A percentile compares a stretch with the other conserved stretches of the same genome.
These are phyloP conservation scores for Arge pagana DNA, from an alignment of 2,888 invertebrate species.

Conservation along the genomic window DNA sequence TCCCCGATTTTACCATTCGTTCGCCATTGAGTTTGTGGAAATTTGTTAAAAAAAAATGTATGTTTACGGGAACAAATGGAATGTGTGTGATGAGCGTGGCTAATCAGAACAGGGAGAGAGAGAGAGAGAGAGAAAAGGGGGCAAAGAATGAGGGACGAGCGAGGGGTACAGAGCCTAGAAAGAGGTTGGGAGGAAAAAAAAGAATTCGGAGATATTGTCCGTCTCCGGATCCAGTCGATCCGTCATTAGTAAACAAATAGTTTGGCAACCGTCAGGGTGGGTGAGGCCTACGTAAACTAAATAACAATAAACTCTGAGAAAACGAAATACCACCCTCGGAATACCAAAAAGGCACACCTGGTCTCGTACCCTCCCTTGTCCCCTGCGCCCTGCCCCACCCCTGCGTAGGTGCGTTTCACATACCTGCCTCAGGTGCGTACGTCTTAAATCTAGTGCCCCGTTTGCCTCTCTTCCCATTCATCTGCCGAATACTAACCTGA, in stretches of 20 bases:
- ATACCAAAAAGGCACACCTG: conserved; percentile 17
- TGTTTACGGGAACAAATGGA: no score
- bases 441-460: no score
- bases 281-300: conserved; percentile 47
- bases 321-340: conserved; percentile 41
- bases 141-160: neutral
- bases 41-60: no score
- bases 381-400: neutral
- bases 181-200: conserved; percentile 1
- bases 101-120: neutral
- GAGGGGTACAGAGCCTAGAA: no score
- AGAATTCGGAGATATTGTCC: neutral
- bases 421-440: no score
- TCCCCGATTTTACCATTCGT: no score
- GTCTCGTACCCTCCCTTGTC: conserved; percentile 1
- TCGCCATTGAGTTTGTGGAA: no score
- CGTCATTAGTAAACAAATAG: conserved; percentile 55
- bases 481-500: no score
- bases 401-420: no score
- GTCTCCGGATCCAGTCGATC: conserved; percentile 41
- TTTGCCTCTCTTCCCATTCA: no score
- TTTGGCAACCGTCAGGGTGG: conserved; percentile 40
- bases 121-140: neutral
- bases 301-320: conserved; percentile 44
- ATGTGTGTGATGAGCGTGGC: no score